Percentiles rank a stretch among this genome's conserved stretches.
Conservation (phyloP, 2,888 invertebrate genomes). For the Hydraecia micacea region DNA sequence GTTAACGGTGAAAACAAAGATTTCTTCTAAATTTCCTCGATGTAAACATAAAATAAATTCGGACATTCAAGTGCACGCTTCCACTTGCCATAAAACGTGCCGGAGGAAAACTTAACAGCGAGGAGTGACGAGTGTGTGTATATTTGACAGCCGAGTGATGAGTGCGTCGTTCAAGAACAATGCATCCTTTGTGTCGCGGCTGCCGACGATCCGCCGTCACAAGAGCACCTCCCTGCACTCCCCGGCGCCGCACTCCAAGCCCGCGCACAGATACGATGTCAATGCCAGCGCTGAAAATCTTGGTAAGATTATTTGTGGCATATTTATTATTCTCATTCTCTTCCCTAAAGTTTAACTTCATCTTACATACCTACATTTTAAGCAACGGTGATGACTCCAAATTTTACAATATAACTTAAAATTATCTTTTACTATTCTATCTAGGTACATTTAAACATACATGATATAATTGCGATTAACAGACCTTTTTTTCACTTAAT, state of each 20-base stretch:
- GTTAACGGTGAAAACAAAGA: background rate
- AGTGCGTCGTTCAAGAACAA: slow-evolving; percentile 97
- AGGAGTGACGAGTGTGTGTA: slow-evolving; percentile 67
- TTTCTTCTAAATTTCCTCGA: background rate
- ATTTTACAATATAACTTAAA: slow-evolving; percentile 11
- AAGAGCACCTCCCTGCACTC: slow-evolving; percentile 95
- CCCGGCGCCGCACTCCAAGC: slow-evolving; percentile 92
- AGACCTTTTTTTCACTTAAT: slow-evolving; percentile 43
- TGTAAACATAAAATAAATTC: slow-evolving; percentile 14
- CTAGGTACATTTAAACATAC: slow-evolving; percentile 59
- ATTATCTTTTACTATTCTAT: slow-evolving; percentile 27
- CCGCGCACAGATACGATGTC: slow-evolving; percentile 92
- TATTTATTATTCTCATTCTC: slow-evolving; percentile 28
- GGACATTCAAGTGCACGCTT: slow-evolving; percentile 7
- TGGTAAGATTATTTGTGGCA: slow-evolving; percentile 86
- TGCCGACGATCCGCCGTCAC: slow-evolving; percentile 96
- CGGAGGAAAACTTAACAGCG: slow-evolving; percentile 41
- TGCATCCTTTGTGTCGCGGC: slow-evolving; percentile 97
- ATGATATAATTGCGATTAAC: slow-evolving; percentile 49
- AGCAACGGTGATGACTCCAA: slow-evolving; percentile 17
- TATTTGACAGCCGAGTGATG: slow-evolving; percentile 91
- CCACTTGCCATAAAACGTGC: slow-evolving; percentile 26
- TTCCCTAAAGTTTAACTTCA: slow-evolving; percentile 20
- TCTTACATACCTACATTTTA: slow-evolving; percentile 34
- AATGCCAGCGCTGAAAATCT: slow-evolving; percentile 94